Evolutionary conservation across 2,113 vertebrate genomes (phyloP).

Genomic region (Marcusenius ussheri): DNA sequence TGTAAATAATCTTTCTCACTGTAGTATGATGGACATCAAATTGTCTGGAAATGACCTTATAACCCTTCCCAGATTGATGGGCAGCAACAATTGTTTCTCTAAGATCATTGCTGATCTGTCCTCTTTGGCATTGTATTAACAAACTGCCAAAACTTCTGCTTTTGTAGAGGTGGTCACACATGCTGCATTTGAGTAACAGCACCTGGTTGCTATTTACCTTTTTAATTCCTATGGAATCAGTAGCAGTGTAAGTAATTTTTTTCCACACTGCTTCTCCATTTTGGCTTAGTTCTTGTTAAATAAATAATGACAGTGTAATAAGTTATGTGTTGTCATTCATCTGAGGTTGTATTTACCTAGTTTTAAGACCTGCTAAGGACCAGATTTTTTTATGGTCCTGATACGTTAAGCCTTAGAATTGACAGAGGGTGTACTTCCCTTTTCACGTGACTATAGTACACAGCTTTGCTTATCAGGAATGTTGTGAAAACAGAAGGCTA

Average conservation of each 20-base stretch:
- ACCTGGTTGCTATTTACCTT: not conserved
- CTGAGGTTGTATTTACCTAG: not conserved
- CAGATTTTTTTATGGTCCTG: not conserved
- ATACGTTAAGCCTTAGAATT: not conserved
- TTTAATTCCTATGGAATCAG: not conserved
- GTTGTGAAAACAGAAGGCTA: not conserved
- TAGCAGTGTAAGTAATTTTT: not conserved
- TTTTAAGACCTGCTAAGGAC: not conserved
- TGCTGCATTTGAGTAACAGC: not conserved
- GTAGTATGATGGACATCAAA: not conserved
- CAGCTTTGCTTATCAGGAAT: not conserved
- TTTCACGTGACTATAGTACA: not conserved
- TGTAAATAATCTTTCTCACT: not conserved
- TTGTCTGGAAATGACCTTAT: not conserved
- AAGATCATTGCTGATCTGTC: not conserved
- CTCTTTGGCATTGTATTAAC: not conserved
- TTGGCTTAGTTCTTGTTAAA: not conserved
- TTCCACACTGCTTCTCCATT: not conserved
- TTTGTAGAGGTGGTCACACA: not conserved
- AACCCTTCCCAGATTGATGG: not conserved
- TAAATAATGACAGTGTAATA: not conserved
- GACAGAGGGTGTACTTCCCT: not conserved
- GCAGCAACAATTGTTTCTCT: not conserved
- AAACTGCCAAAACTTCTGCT: not conserved
- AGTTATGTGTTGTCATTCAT: not conserved